Base-by-base conservation (phyloP, 2,113 vertebrate species). In the Leucopternis melanops region DNA sequence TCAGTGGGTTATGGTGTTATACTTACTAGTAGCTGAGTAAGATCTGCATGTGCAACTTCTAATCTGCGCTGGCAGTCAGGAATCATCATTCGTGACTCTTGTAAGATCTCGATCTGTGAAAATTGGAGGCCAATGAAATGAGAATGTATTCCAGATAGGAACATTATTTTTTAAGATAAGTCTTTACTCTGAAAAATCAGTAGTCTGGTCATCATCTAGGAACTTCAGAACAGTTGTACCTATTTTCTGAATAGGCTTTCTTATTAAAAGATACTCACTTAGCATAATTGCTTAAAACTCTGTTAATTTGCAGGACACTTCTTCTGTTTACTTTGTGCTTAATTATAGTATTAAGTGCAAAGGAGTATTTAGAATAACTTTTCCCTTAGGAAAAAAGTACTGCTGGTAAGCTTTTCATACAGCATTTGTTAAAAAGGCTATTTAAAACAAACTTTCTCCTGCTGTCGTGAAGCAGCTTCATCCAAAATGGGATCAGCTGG, bases 41-140 rank as follows among this genome's bases (percentile, higher is more conserved):
- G 99, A 82, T 99, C 99, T 20, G 96, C 95, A 32, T 98, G 98
- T 18, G 99, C 99, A 3, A 96, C 92, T 95, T 98, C 97, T 98
- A 99, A 97, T 79, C 99, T 98, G 62, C 99, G 99, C 69, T 98
- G 99, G 95, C 99, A 99, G 95, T 99, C 99, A 25, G 99, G 99
- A 95, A 99, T 98, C 99, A 99, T 99, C 99, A 99, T 99, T 86
- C 96, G 98, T 82, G 98, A 98, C 96, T 99, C 99, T 94, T 99
- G 99, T 86, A 99, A 93, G 36, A 99, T 98, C 97, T 99, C 99
- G 2, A 98, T 95, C 99, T 99, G 95, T 93, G 98, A 98, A 45
- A 74, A 95, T 84, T 57, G 66, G 92, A 94, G 85, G 29, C 6
- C 66, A 90, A 7, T 82, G 13, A 89, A 91, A 65, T 77, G 0